phyloP scores from a whole-genome alignment of 2,797 vertebrate species.

The Alauda arvensis region DNA sequence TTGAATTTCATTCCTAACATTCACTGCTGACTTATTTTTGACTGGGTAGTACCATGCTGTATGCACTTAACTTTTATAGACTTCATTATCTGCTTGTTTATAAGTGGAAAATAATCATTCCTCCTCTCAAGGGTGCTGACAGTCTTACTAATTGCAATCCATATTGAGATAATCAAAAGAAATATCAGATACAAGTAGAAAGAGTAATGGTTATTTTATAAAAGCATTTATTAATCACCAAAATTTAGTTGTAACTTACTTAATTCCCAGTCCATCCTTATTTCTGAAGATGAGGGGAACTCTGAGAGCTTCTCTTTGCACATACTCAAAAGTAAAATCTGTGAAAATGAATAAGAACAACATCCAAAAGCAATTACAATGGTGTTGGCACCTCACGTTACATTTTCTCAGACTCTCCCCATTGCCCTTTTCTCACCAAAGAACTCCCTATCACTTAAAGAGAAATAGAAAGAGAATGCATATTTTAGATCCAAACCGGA shows the following conservation, averaged over 20 bases:
- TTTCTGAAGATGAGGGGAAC: slow-evolving; percentile 90
- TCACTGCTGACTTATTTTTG: background rate
- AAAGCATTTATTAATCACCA: slow-evolving; percentile 35
- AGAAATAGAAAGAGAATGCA: slow-evolving; percentile 36
- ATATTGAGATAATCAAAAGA: slow-evolving; percentile 38
- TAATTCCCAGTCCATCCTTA: slow-evolving; percentile 93
- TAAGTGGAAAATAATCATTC: background rate
- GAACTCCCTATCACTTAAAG: slow-evolving; percentile 11
- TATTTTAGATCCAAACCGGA: slow-evolving; percentile 52
- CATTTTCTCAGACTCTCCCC: background rate
- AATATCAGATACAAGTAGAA: background rate
- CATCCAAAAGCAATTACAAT: slow-evolving; percentile 21
- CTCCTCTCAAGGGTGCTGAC: slow-evolving; percentile 1
- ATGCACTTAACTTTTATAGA: slow-evolving; percentile 16
- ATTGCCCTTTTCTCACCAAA: slow-evolving; percentile 9
- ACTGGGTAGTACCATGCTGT: background rate
- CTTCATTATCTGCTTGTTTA: slow-evolving; percentile 37
- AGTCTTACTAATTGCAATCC: background rate
- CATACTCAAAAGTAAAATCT: slow-evolving; percentile 97
- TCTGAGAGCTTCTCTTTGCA: slow-evolving; percentile 91
- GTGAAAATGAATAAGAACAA: slow-evolving; percentile 59
- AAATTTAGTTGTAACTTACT: slow-evolving; percentile 78
- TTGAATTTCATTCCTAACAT: background rate
- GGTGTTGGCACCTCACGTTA: background rate
- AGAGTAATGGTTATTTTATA: slow-evolving; percentile 28